Conservation (phyloP, 30 jellyfish, hydroid and myxozoan genomes). For the Phacellophora camtschatica region DNA sequence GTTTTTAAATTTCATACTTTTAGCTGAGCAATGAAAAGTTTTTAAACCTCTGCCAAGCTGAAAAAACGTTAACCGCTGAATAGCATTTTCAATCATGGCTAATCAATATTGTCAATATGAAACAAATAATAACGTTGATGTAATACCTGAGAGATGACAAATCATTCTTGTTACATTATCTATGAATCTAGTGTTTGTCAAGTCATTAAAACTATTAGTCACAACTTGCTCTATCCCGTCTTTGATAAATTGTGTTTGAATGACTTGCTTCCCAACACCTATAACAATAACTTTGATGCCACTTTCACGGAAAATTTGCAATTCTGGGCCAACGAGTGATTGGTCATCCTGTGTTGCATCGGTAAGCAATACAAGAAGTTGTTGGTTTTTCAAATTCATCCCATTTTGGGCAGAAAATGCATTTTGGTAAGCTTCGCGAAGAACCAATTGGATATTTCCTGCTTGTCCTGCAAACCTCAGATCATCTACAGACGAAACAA, state of each 20-base stretch:
- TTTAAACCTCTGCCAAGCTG: too few species aligned
- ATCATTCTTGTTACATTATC: background rate
- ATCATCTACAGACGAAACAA: constrained; percentile 54
- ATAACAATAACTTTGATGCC: constrained; percentile 52
- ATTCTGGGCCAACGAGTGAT: background rate
- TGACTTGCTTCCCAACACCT: constrained; percentile 22
- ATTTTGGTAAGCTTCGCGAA: constrained; percentile 52
- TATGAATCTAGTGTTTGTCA: background rate
- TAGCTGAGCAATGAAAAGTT: too few species aligned
- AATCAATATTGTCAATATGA: too few species aligned
- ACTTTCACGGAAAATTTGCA: constrained; percentile 24
- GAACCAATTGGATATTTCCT: constrained; percentile 53
- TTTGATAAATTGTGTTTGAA: constrained; percentile 46
- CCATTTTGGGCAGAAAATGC: constrained; percentile 48
- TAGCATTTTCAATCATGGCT: too few species aligned
- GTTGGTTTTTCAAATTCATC: constrained; percentile 38
- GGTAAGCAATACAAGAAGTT: constrained; percentile 54
- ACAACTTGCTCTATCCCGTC: background rate
- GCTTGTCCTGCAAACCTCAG: constrained; percentile 51
- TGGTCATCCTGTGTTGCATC: constrained; percentile 45
- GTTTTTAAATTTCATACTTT: too few species aligned
- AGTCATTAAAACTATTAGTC: constrained; percentile 36
- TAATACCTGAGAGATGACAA: constrained; percentile 43
- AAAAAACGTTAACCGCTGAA: too few species aligned
- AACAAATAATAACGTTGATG: too few species aligned